These are phyloP conservation scores for Penaeus chinensis DNA, from an alignment of 1,140 invertebrate species.

Conservation along the genomic window DNA sequence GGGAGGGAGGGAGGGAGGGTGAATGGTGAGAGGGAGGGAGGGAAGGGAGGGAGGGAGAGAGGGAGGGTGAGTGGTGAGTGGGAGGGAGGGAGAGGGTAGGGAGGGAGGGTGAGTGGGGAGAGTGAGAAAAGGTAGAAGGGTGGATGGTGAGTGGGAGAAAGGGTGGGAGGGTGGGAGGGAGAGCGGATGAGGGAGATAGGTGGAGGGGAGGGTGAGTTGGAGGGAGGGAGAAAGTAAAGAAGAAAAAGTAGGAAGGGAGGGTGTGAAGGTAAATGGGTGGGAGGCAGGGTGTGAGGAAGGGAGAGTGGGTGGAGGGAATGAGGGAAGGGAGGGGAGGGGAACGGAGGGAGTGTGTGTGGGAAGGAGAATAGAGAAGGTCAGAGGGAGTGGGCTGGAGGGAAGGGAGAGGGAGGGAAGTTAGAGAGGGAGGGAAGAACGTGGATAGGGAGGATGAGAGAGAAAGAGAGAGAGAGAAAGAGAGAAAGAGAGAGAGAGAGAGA, in stretches of 20 bases:
- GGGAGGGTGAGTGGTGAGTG: neutral
- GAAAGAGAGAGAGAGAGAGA: too few relatives aligned
- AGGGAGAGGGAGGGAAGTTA: neutral
- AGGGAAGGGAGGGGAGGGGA: neutral
- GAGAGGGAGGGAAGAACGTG: neutral
- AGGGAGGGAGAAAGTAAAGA: neutral
- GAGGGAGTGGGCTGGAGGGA: neutral
- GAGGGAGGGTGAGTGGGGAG: neutral
- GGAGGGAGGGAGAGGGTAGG: neutral
- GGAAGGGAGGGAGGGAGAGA: neutral
- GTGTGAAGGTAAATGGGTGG: neutral
- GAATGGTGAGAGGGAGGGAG: neutral
- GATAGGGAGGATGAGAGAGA: neutral
- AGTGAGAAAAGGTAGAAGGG: neutral
- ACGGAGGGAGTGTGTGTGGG: neutral
- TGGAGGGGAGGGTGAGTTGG: neutral
- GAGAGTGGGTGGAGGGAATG: neutral
- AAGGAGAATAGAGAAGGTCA: neutral
- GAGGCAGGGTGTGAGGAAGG: neutral
- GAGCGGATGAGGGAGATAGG: too few relatives aligned
- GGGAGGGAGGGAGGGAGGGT: neutral
- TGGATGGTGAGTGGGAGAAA: too few relatives aligned
- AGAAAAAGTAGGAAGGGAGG: neutral
- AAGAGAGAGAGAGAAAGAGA: too few relatives aligned
- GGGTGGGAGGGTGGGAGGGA: neutral